A percentile compares a stretch with the other conserved stretches of the same genome.
Evolutionary conservation across 2,113 vertebrate genomes (phyloP).

Genomic region (Rhagologus leucostigma): DNA sequence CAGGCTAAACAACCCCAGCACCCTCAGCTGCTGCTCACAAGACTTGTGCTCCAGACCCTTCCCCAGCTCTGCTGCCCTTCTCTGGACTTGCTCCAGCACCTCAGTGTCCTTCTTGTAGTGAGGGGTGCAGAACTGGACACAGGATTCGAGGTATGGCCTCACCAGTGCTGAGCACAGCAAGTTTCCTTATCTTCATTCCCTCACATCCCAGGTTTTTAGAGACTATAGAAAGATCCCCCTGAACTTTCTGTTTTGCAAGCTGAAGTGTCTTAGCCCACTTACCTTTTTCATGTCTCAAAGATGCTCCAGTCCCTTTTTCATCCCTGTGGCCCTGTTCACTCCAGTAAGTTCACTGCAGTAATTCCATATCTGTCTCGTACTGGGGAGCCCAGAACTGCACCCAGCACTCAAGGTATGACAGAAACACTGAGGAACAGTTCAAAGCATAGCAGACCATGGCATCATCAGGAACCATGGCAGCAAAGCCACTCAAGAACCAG

Average conservation of each 20-base stretch:
- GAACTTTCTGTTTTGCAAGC: neutral
- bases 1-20: neutral
- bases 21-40: neutral
- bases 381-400: neutral
- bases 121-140: neutral
- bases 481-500: neutral
- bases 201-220: neutral
- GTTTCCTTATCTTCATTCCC: neutral
- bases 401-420: neutral
- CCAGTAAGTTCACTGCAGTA: neutral
- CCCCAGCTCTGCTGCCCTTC: neutral
- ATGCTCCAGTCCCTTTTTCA: neutral
- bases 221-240: neutral
- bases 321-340: neutral
- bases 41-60: neutral
- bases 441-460: neutral
- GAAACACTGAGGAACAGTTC: neutral
- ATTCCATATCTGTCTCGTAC: neutral
- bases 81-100: accelerated
- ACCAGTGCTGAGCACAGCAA: neutral
- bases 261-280: neutral
- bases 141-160: neutral
- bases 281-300: neutral
- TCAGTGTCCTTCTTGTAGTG: neutral
- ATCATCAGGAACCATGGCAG: neutral